Evolutionary conservation across 2,797 vertebrate genomes (phyloP), one percentile per base, ranked within the genome.

Genomic region (Acipenser ruthenus): DNA sequence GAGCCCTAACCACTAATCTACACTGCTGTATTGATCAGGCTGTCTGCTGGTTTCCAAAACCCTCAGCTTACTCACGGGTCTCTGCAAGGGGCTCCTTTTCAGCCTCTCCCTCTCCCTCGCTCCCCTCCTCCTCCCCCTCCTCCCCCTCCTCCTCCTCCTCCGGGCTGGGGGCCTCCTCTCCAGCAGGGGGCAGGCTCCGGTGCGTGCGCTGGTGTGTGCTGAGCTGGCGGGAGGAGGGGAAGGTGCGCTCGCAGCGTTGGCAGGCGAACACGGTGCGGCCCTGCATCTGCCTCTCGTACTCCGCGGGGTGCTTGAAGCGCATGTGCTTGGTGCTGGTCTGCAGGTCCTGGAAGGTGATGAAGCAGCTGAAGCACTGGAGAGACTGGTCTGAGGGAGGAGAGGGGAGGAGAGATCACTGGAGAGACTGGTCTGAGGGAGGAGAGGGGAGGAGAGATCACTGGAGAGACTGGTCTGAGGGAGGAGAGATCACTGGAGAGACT

Each of bases 161-260:
- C 12, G 52, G 12, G 52, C 52, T 55, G 52, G 8, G 8, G 52
- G 52, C 52, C 12, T 55, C 52, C 8, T 55, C 9, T 9, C 9
- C 52, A 55, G 52, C 52, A 55, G 52, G 4, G 7, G 11, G 58
- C 58, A n/a, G 13, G 12, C 15, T 58, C 18, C 48, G 47, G 58
- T 67, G 65, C 15, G 65, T 13, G n/a, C 65, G n/a, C 59, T 67
- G 65, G 65, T 67, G 65, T 37, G 58, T 13, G 6, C 23, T 37
- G 49, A 67, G 65, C 58, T 23, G 65, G 58, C 52, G 23, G 49
- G 65, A 67, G 48, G 65, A 67, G 49, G 49, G 65, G 49, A 67
- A 67, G 65, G 65, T 67, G 47, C 10, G n/a, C 13, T 67, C 65
- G 59, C 65, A 60, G 65, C 37, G 60, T 7, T 4, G 60, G 60